Evolutionary conservation across 2,113 vertebrate genomes (phyloP).

Genomic region (Sturnira hondurensis): DNA sequence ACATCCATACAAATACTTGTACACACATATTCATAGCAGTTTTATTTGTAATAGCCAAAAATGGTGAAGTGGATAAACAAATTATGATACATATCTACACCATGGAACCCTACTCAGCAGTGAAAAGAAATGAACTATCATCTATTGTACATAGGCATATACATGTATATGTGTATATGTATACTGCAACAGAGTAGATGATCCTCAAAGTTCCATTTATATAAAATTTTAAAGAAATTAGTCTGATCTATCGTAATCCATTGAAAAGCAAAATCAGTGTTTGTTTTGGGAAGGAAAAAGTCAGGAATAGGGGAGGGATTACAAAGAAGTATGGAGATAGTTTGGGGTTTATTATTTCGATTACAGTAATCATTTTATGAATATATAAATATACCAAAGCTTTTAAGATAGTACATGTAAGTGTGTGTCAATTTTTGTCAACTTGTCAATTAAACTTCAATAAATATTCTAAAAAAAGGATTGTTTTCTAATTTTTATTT

Average conservation of each 20-base stretch:
- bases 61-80: background rate
- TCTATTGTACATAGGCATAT: background rate
- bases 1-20: background rate
- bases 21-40: background rate
- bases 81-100: background rate
- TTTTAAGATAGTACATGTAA: background rate
- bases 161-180: background rate
- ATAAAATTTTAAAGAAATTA: background rate
- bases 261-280: background rate
- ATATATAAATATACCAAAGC: background rate
- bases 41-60: background rate
- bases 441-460: background rate
- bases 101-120: background rate
- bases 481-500: background rate
- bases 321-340: background rate
- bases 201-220: background rate
- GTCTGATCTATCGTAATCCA: background rate
- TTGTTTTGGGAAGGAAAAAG: background rate
- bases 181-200: background rate
- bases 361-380: background rate
- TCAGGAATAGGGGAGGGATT: background rate
- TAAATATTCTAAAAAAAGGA: background rate
- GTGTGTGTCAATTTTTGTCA: background rate
- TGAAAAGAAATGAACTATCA: background rate
- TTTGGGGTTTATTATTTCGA: background rate